A percentile compares a stretch with the other conserved stretches of the same genome.
Evolutionary conservation across 2,113 vertebrate species (phyloP).

Genomic region (Limanda limanda): DNA sequence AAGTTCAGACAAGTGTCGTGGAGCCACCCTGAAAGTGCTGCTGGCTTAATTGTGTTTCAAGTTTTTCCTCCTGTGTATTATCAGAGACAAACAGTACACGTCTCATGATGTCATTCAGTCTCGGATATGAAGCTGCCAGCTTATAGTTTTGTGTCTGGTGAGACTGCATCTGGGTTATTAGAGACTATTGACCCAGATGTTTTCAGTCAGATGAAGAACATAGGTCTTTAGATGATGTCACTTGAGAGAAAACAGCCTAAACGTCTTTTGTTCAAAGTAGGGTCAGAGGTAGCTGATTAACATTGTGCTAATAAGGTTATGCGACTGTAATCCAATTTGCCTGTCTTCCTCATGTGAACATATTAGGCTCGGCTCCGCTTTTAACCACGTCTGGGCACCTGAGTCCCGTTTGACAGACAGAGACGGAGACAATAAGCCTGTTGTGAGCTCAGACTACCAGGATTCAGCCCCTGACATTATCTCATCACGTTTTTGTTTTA

Average conservation of each 20-base stretch:
- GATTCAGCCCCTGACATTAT: slow-evolving; percentile 37
- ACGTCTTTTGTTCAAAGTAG: slow-evolving; percentile 29
- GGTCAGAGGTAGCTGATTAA: slow-evolving; percentile 29
- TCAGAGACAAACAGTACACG: slow-evolving; percentile 28
- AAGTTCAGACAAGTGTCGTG: slow-evolving; percentile 60
- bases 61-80: slow-evolving; percentile 7
- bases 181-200: slow-evolving; percentile 21
- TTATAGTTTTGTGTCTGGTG: neutral
- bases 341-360: slow-evolving; percentile 45
- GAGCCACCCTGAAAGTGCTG: slow-evolving; percentile 53
- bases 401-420: slow-evolving; percentile 33
- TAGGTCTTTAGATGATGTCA: neutral
- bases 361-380: slow-evolving; percentile 43
- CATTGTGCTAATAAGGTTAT: slow-evolving; percentile 50
- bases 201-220: slow-evolving; percentile 9
- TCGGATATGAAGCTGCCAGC: slow-evolving; percentile 15
- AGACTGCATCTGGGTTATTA: slow-evolving; percentile 32
- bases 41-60: neutral
- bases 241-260: slow-evolving; percentile 2
- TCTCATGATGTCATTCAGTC: slow-evolving; percentile 45
- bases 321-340: slow-evolving; percentile 51
- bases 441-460: slow-evolving; percentile 60
- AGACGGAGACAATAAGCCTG: slow-evolving; percentile 52
- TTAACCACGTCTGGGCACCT: slow-evolving; percentile 37
- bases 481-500: slow-evolving; percentile 29